These are phyloP conservation scores for Discoglossus pictus DNA, from an alignment of 2,797 vertebrate species.

Conservation along the genomic window DNA sequence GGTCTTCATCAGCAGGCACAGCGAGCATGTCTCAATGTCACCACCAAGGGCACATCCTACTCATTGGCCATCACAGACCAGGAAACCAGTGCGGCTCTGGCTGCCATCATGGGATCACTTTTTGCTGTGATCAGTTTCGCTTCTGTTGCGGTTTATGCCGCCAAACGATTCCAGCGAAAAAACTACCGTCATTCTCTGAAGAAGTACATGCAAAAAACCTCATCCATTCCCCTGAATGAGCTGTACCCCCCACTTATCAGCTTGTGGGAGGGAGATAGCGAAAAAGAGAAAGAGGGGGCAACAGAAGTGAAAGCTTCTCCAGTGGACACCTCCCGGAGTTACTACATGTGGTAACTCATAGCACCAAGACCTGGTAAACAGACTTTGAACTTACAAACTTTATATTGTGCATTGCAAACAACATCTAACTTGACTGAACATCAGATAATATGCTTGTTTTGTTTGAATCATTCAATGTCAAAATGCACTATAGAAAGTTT, in stretches of 20 bases:
- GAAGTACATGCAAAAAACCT: conserved; percentile 99
- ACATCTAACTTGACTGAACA: no score
- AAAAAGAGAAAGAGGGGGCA: conserved; percentile 93
- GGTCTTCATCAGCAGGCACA: conserved; percentile 90
- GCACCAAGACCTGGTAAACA: background rate
- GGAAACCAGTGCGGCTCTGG: conserved; percentile 87
- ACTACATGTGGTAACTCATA: conserved; percentile 94
- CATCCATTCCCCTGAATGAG: conserved; percentile 94
- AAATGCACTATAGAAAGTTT: no score
- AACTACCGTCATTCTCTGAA: conserved; percentile 97
- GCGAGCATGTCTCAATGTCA: conserved; percentile 92
- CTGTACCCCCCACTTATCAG: conserved; percentile 97
- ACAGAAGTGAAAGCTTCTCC: conserved; percentile 87
- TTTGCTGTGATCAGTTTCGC: conserved; percentile 87
- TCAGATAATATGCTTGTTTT: no score
- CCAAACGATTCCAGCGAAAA: conserved; percentile 93
- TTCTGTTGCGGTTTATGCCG: conserved; percentile 81
- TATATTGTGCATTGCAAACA: no score
- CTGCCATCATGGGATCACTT: conserved; percentile 90
- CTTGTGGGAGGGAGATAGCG: conserved; percentile 93
- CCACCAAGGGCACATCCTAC: conserved; percentile 85
- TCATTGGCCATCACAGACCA: conserved; percentile 84
- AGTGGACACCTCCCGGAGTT: conserved; percentile 97
- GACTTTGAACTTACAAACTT: no score
- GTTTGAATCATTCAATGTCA: no score